Base-by-base conservation (phyloP, 1,140 invertebrate genomes). In the Carcinoscorpius rotundicauda region DNA sequence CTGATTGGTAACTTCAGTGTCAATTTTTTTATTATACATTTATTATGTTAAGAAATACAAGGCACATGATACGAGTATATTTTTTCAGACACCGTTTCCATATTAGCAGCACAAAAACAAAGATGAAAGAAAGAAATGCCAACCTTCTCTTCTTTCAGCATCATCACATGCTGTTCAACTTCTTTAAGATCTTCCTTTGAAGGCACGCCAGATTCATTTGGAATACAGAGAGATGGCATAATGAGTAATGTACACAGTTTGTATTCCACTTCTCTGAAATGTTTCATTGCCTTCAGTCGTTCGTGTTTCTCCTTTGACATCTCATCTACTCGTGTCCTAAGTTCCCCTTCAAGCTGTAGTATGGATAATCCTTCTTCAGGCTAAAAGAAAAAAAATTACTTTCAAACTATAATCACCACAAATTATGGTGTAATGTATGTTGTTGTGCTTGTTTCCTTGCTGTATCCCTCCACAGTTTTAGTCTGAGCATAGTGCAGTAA, bases 61-160 rank as follows among this genome's bases (percentile, higher is more conserved):
- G 29, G 29, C 29, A 29, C 29, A 29, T 29, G 29, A 29, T 29
- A 29, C 29, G 29, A 29, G 29, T 29, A 29, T 2, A 29, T 29
- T 29, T 29, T 29, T 29, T 29, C 29, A 29, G 29, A 29, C 29
- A 29, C 29, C 2, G 29, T 29, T 29, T 67, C 62, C 52, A 61
- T 67, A 58, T 62, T 67, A 4, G 49, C 55, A 11, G 11, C 4
- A 53, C 56, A 61, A n/a, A 64, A 61, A 52, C 53, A 64, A 5
- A 29, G 49, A n/a, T 61, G 52, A 51, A 62, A 29, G 29, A 29
- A 29, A 29, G 29, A 0, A 29, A 29, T 29, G 50, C 49, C 49
- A 29, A 61, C 60, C 4, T 53, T 64, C 58, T 67, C 66, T 4
- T 58, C 29, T 58, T 64, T 61, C 4, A 67, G 60, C 62, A 64